Conservation (phyloP, 2,797 vertebrate genomes). For the Xenops minutus region DNA sequence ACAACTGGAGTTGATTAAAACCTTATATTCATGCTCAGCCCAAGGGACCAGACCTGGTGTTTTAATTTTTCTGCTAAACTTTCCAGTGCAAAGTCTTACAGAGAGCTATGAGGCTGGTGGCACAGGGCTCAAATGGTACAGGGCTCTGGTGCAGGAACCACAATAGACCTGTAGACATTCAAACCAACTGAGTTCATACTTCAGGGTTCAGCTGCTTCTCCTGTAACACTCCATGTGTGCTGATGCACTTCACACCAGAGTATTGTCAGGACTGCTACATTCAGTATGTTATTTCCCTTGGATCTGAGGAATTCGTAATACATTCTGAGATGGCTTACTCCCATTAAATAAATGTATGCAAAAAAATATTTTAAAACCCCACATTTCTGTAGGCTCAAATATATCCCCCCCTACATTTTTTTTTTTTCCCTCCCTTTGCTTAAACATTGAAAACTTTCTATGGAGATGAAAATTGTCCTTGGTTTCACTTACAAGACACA, state of each 20-base stretch:
- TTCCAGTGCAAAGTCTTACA: rapidly evolving
- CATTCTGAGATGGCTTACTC: neutral
- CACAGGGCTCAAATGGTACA: rapidly evolving
- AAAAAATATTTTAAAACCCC: no score
- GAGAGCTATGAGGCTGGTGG: neutral
- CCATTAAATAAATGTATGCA: neutral
- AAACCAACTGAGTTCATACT: neutral
- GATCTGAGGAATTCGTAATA: neutral
- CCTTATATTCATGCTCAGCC: neutral
- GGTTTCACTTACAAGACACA: neutral
- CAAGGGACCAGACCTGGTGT: rapidly evolving
- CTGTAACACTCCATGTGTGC: neutral
- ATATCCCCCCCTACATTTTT: rapidly evolving
- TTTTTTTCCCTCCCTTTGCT: rapidly evolving
- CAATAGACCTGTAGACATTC: rapidly evolving
- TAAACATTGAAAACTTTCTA: neutral
- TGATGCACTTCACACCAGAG: neutral
- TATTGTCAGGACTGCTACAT: neutral
- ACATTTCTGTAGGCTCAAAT: neutral
- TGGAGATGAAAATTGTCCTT: neutral
- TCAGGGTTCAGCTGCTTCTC: neutral
- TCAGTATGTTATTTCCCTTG: rapidly evolving
- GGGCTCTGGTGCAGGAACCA: neutral
- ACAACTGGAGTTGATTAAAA: neutral
- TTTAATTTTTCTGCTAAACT: neutral